phyloP scores from a whole-genome alignment of 2,888 invertebrate species.

The Euplagia quadripunctaria region DNA sequence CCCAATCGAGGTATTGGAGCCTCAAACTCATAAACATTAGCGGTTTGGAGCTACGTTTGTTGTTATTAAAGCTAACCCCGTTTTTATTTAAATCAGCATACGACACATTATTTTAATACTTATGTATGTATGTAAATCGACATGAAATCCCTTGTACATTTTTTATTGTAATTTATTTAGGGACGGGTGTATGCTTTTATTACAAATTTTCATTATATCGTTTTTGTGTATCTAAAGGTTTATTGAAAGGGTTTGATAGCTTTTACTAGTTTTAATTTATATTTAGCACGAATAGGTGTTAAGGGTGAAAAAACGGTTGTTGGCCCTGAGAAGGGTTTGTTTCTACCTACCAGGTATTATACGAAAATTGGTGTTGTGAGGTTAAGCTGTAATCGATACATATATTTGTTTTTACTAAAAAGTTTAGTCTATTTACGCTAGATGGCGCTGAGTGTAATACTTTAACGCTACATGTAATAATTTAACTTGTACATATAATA shows the following conservation, averaged over 20 bases:
- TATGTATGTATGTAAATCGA: slow-evolving; percentile 1
- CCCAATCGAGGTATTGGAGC: slow-evolving; percentile 17
- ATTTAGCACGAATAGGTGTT: neutral
- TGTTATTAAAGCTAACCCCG: slow-evolving; percentile 15
- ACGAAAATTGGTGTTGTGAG: neutral
- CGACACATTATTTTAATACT: slow-evolving; percentile 10
- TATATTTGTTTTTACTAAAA: neutral
- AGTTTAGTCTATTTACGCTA: neutral
- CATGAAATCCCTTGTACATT: neutral
- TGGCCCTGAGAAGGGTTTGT: neutral
- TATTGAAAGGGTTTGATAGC: neutral
- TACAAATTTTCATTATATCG: neutral
- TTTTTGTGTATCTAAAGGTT: neutral
- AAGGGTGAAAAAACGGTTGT: neutral
- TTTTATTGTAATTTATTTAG: slow-evolving; percentile 1
- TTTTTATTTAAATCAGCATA: slow-evolving; percentile 21
- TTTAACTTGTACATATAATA: no score
- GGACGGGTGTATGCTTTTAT: neutral
- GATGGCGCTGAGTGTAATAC: neutral
- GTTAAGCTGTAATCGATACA: neutral
- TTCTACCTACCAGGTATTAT: neutral
- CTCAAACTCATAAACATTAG: slow-evolving; percentile 18
- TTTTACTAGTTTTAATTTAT: neutral
- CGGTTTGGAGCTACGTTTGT: slow-evolving; percentile 11
- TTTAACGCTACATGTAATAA: no score